Evolutionary conservation across 2,797 vertebrate genomes (phyloP), one percentile per base, ranked within the genome.

Genomic region (Enteromius paludinosus): DNA sequence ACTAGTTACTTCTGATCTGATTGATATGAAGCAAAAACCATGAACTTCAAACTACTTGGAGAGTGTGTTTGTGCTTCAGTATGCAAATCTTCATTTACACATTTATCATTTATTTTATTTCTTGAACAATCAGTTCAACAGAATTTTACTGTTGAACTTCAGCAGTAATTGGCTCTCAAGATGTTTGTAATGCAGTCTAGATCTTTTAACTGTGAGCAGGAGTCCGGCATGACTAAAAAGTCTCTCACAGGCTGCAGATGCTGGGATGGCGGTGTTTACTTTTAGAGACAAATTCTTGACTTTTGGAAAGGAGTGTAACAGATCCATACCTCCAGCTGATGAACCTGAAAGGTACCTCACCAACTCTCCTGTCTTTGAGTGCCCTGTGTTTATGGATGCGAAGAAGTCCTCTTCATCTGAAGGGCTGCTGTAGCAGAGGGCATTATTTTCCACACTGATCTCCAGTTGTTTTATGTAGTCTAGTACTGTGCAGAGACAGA

Each of bases 171-270:
- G 38, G 12, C 66, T 17, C 3, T 45, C 66, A 45, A 25, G 38
- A 1, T 18, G 28, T 70, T 28, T 70, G 5, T 23, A 28, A 18
- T 47, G 23, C 68, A 70, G 41, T 71, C 15, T 71, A 4, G 23
- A 71, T 71, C 23, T 28, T 71, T 71, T 28, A 49, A 15, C 69
- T 49, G 23, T 30, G 69, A 71, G 25, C 43, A 72, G 25, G 28
- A 72, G 69, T 28, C 43, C 17, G 15, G 43, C 23, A 49, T 30
- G 69, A 47, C 43, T 49, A 15, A 62, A 62, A 62, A 25, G 38
- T 45, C n/a, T 59, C n/a, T 59, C 54, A 56, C 52, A 23, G 54
- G 54, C 54, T 59, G 54, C 54, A 59, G n/a, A 59, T 59, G 54
- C n/a, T 23, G 17, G n/a, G n/a, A 59, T 23, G n/a, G n/a, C n/a